Conservation (phyloP, 2,888 invertebrate genomes). For the Bombylius major region DNA sequence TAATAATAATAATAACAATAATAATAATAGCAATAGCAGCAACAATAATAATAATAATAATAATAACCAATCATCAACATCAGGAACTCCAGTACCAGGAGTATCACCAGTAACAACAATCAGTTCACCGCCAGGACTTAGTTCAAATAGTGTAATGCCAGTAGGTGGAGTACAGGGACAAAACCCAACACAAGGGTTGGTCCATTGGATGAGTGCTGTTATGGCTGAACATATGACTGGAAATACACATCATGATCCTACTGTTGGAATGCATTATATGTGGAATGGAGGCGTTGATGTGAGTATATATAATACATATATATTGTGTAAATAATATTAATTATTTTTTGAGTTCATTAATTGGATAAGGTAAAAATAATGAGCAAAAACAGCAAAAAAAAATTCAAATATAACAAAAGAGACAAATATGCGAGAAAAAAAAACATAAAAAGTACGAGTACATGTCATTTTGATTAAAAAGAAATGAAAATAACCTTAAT, state of each 20-base stretch:
- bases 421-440: no score
- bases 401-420: neutral
- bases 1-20: neutral
- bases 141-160: slow-evolving; percentile 25
- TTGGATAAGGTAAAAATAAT: no score
- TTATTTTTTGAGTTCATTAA: no score
- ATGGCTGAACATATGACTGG: slow-evolving; percentile 90
- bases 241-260: slow-evolving; percentile 54
- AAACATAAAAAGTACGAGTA: no score
- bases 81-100: slow-evolving; percentile 30
- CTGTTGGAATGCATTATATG: slow-evolving; percentile 39
- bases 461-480: no score
- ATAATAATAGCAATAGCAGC: slow-evolving; percentile 39
- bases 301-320: slow-evolving; percentile 19
- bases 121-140: slow-evolving; percentile 15
- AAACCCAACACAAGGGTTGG: slow-evolving; percentile 65
- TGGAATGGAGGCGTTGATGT: slow-evolving; percentile 38
- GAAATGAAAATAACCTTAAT: no score
- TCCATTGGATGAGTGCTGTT: slow-evolving; percentile 89
- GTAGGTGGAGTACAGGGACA: slow-evolving; percentile 41
- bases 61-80: slow-evolving; percentile 12
- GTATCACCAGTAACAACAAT: slow-evolving; percentile 18
- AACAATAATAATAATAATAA: slow-evolving; percentile 20
- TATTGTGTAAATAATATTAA: no score
- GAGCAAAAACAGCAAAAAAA: no score